Percentiles rank a stretch among this genome's conserved stretches.
These are phyloP conservation scores for Fundulus diaphanus DNA, from an alignment of 2,797 vertebrate genomes.

Conservation along the genomic window DNA sequence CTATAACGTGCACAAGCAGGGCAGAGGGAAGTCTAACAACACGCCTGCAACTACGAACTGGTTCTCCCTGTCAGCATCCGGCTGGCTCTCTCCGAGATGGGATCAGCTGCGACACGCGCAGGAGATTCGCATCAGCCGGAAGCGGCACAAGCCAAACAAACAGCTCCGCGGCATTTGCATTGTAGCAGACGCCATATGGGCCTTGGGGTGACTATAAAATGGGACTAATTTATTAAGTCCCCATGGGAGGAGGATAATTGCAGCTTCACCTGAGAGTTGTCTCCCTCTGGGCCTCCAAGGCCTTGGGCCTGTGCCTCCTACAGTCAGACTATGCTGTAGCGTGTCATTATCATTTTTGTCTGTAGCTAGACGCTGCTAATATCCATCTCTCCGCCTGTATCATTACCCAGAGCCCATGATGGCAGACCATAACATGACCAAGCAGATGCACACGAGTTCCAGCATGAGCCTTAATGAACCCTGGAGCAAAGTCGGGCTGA, in stretches of 20 bases:
- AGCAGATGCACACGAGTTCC: constrained; percentile 19
- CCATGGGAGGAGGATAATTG: constrained; percentile 36
- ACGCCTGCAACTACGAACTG: constrained; percentile 22
- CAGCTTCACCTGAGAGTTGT: constrained; percentile 41
- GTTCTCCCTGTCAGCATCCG: constrained; percentile 27
- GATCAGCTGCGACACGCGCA: constrained; percentile 52
- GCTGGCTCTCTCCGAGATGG: constrained; percentile 24
- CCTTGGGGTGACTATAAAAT: constrained; percentile 21
- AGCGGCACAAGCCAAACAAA: constrained; percentile 11
- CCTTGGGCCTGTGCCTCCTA: constrained; percentile 13
- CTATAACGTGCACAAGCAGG: constrained; percentile 9
- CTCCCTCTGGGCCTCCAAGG: constrained; percentile 13
- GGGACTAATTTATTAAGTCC: constrained; percentile 42
- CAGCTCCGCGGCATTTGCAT: constrained; percentile 8
- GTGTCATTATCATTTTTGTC: constrained; percentile 19
- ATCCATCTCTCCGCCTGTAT: constrained; percentile 14
- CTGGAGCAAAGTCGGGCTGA: constrained; percentile 4
- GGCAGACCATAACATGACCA: constrained; percentile 28
- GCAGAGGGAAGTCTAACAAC: constrained; percentile 13
- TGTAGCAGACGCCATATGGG: constrained; percentile 27
- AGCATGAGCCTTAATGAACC: constrained; percentile 13
- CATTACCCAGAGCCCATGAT: constrained; percentile 16
- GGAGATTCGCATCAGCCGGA: constrained; percentile 17
- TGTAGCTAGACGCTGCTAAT: constrained; percentile 9
- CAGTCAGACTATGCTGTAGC: constrained; percentile 7